These are phyloP conservation scores for Augochlorella aurata DNA, from an alignment of 2,888 invertebrate species.

Conservation along the genomic window DNA sequence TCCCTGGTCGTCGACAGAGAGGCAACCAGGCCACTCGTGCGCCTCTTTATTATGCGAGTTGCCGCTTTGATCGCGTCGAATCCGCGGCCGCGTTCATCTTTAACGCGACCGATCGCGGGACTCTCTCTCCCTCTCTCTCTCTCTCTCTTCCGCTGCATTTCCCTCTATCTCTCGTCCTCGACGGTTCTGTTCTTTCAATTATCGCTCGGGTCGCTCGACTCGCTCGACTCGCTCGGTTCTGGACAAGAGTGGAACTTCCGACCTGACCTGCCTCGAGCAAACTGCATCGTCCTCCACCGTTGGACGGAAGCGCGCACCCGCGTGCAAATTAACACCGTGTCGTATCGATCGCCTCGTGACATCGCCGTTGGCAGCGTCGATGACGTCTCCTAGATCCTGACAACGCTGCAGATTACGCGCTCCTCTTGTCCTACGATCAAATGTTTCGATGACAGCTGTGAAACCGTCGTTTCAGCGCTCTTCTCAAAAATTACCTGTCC, in stretches of 20 bases:
- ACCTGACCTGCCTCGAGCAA: background rate
- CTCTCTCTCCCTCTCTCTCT: background rate
- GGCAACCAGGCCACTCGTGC: slow-evolving; percentile 2
- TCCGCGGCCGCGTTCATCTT: slow-evolving; percentile 3
- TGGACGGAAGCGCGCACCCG: slow-evolving; percentile 10
- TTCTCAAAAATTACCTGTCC: too few relatives aligned
- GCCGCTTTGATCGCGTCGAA: slow-evolving; percentile 17
- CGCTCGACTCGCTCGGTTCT: background rate
- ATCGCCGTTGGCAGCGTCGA: background rate
- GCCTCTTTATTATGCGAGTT: slow-evolving; percentile 30
- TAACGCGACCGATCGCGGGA: slow-evolving; percentile 4
- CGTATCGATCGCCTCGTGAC: background rate
- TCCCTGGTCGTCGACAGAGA: background rate
- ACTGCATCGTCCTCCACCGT: background rate
- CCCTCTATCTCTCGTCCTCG: background rate
- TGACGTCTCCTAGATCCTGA: slow-evolving; percentile 1
- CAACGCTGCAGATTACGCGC: background rate
- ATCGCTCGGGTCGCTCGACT: background rate
- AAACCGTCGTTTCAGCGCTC: too few relatives aligned
- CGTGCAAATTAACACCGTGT: slow-evolving; percentile 14
- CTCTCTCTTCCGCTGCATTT: background rate
- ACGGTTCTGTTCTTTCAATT: background rate
- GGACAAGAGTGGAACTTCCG: background rate
- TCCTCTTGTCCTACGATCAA: background rate
- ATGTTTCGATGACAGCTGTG: background rate